These are phyloP conservation scores for Acipenser ruthenus DNA, from an alignment of 2,797 vertebrate species.

Conservation along the genomic window DNA sequence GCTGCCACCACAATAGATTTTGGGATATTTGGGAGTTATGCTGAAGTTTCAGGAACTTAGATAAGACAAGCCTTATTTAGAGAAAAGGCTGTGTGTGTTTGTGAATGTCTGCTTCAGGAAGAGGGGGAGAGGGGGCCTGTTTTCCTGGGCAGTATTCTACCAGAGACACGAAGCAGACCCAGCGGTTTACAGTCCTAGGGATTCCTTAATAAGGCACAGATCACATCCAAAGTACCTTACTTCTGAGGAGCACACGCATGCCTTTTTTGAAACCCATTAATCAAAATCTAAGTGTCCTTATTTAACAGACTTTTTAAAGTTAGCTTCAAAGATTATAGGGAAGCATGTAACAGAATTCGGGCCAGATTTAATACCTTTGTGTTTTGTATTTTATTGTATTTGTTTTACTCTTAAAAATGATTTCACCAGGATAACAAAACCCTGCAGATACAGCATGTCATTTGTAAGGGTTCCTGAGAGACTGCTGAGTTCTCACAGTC, in stretches of 20 bases:
- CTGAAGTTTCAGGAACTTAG: constrained; percentile 65
- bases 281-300: too few species aligned
- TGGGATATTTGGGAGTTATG: constrained; percentile 55
- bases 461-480: too few species aligned
- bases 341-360: too few species aligned
- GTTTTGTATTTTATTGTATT: too few species aligned
- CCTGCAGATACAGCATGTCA: too few species aligned
- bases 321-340: too few species aligned
- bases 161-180: constrained; percentile 3
- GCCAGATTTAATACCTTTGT: too few species aligned
- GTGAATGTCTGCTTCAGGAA: constrained; percentile 21
- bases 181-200: constrained; percentile 5
- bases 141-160: constrained; percentile 6
- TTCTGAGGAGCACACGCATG: background rate
- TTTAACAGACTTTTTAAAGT: too few species aligned
- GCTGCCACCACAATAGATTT: constrained; percentile 36
- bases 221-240: background rate
- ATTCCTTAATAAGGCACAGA: constrained; percentile 26
- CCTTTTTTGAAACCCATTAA: background rate
- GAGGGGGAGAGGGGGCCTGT: constrained; percentile 12
- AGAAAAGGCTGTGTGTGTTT: constrained; percentile 31
- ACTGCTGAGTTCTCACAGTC: too few species aligned
- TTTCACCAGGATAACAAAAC: too few species aligned
- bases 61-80: constrained; percentile 72
- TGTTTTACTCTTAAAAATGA: too few species aligned